Evolutionary conservation across 1,140 invertebrate genomes (phyloP), one percentile per base, ranked within the genome.

Genomic region (Carposina sasakii): DNA sequence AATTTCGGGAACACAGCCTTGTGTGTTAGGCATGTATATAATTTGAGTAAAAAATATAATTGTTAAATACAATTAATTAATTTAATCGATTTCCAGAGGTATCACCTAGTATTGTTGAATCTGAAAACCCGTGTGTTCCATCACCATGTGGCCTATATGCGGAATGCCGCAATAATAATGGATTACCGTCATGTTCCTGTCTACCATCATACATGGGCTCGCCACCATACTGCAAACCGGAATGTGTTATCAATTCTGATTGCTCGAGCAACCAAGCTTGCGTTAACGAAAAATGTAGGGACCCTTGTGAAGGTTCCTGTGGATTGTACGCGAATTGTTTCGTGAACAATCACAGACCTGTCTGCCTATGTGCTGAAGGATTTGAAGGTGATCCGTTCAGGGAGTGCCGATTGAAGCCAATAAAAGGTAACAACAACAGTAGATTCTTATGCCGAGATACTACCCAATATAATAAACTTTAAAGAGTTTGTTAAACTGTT

Each of bases 231-330:
- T 91, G 90, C 69, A 76, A 76, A 55, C 77, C 84, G 5, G 85
- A 86, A 60, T 85, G 85, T 57, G 61, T 84, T 15, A 67, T 85
- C 15, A 72, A 94, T 66, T 90, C 91, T 0, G 93, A 96, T 58
- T 96, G 94, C 70, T 85, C 91, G 1, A 89, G 90, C 39, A 89
- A 92, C 60, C 86, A 89, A 47, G 92, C 93, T 4, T 95, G 94
- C 63, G 89, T 94, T 41, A 89, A 90, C 17, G 90, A 92, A 60
- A 94, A 93, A 75, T 95, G 94, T 60, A 87, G 87, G 57, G 90
- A 94, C 85, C 93, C 93, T 12, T 95, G 94, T 67, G 89, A 90
- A 12, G 93, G 93, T 42, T 92, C 92, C 1, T 96, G 94, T 76
- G 93, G 93, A 24, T 78, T 92, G 17, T 90, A 90, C 48, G 92